These are phyloP conservation scores for Lymantria dispar DNA, from an alignment of 2,888 invertebrate genomes.

Conservation along the genomic window DNA sequence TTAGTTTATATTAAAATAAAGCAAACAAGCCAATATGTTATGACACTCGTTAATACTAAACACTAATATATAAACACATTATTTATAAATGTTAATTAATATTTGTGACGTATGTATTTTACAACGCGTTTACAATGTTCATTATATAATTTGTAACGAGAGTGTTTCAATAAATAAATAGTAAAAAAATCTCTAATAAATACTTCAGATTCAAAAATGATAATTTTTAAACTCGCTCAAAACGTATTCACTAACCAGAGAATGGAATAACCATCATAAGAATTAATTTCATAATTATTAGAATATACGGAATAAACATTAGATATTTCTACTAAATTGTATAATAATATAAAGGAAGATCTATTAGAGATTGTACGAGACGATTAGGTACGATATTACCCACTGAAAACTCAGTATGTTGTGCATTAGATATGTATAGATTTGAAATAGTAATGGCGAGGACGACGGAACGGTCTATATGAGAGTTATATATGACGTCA, in stretches of 20 bases:
- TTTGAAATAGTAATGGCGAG: conserved; percentile 9
- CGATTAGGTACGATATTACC: conserved; percentile 40
- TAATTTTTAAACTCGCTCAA: conserved; percentile 30
- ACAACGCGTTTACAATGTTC: conserved; percentile 21
- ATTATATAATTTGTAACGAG: conserved; percentile 39
- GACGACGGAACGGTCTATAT: neutral
- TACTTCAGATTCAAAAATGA: conserved; percentile 22
- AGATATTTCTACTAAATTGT: conserved; percentile 46
- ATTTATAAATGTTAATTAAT: conserved; percentile 14
- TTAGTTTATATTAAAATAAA: conserved; percentile 42
- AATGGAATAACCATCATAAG: conserved; percentile 68
- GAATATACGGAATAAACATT: conserved; percentile 35
- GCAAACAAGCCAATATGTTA: conserved; percentile 24
- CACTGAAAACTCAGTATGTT: conserved; percentile 33
- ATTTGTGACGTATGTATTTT: conserved; percentile 18
- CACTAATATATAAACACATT: conserved; percentile 24
- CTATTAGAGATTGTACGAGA: conserved; percentile 40
- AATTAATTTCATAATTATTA: conserved; percentile 49
- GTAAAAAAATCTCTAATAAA: conserved; percentile 6
- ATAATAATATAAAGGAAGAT: conserved; percentile 47
- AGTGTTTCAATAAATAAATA: conserved; percentile 19
- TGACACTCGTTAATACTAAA: conserved; percentile 8
- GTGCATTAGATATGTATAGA: conserved; percentile 37
- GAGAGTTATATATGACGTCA: neutral
- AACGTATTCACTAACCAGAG: conserved; percentile 65